phyloP scores from a whole-genome alignment of 2,797 vertebrate genomes.

The Enteromius treurensis region DNA sequence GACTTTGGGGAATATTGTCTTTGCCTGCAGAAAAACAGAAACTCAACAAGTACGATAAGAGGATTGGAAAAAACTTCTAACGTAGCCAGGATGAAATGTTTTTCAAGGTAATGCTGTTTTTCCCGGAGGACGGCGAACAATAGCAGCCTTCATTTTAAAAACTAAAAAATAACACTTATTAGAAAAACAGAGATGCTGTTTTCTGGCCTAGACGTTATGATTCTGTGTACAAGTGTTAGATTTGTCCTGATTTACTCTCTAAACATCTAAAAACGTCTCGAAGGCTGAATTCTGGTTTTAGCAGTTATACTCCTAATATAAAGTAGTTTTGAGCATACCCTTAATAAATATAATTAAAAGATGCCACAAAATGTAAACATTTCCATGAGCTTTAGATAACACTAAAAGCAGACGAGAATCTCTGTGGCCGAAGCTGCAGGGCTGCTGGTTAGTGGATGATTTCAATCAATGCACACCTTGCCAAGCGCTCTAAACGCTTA shows the following conservation, averaged over 20 bases:
- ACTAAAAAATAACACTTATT: conserved; percentile 8
- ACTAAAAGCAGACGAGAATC: not conserved
- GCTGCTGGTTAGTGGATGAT: conserved; percentile 18
- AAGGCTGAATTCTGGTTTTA: not conserved
- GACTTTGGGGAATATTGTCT: conserved; percentile 16
- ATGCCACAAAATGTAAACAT: not conserved
- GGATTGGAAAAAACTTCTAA: not conserved
- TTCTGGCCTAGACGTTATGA: not conserved
- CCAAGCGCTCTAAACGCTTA: conserved; percentile 45
- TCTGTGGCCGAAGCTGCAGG: conserved; percentile 15
- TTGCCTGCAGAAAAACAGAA: not conserved
- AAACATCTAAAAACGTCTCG: not conserved
- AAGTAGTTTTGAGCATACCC: not conserved
- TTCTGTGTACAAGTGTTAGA: not conserved
- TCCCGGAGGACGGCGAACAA: not conserved
- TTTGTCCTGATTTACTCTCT: not conserved
- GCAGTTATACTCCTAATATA: not conserved
- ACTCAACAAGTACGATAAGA: conserved; percentile 4
- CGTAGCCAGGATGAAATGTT: not conserved
- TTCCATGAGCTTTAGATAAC: not conserved
- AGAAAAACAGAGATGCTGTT: not conserved
- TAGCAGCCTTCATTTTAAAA: conserved; percentile 8
- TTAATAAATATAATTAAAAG: not conserved
- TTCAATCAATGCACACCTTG: conserved; percentile 43
- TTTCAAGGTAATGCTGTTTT: conserved; percentile 11